These are phyloP conservation scores for Trisateles emortualis DNA, from an alignment of 2,888 invertebrate genomes.

Conservation along the genomic window DNA sequence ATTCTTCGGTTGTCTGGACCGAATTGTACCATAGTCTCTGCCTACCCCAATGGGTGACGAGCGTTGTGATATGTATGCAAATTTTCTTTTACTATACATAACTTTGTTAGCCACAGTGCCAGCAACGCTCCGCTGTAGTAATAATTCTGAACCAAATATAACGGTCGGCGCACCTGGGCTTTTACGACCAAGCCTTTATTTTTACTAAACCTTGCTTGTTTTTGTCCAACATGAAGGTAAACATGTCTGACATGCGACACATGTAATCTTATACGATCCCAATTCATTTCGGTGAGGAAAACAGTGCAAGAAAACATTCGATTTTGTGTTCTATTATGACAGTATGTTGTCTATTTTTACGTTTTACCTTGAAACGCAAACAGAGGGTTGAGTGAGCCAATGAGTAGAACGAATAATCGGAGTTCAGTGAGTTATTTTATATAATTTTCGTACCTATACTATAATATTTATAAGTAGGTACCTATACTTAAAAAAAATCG, in stretches of 20 bases:
- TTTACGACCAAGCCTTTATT: conserved; percentile 16
- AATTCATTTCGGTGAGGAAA: conserved; percentile 6
- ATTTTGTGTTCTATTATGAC: neutral
- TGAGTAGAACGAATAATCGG: too few species aligned
- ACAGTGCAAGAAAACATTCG: neutral
- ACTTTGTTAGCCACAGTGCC: neutral
- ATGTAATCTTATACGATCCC: conserved; percentile 6
- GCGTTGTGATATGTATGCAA: too few species aligned
- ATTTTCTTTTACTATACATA: too few species aligned
- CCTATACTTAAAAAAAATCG: too few species aligned
- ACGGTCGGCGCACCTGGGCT: conserved; percentile 7
- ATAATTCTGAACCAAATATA: conserved; percentile 15
- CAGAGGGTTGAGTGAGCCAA: too few species aligned
- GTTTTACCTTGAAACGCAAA: neutral
- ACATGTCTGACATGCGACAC: neutral
- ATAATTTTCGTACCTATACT: too few species aligned
- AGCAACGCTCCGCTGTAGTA: neutral
- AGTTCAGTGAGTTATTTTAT: too few species aligned
- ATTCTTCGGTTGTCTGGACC: too few species aligned
- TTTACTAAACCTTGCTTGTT: conserved; percentile 10
- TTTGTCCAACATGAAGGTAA: conserved; percentile 5
- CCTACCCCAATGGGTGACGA: too few species aligned
- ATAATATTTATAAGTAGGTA: too few species aligned
- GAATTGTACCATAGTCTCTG: too few species aligned
- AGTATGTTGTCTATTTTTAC: neutral